Base-by-base conservation (phyloP, 2,888 invertebrate species). In the Cheilosia pagana region DNA sequence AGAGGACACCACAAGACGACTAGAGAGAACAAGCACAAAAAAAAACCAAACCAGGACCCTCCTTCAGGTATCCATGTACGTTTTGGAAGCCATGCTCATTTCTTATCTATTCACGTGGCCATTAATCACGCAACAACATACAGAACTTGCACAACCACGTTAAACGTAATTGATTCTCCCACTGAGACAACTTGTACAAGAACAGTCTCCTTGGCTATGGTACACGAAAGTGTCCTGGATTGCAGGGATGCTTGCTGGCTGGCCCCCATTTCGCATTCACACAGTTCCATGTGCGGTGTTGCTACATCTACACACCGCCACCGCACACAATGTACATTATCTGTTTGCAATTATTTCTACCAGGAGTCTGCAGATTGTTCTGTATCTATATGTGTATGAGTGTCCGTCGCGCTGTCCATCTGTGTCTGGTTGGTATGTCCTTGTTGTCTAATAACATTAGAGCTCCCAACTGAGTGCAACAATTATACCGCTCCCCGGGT, bases 371-470 rank as follows among this genome's bases (percentile, higher is more conserved):
- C 50, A 28, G 53, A 35, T 35, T 12, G 35, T 35, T 35, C 25
- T 57, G 62, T 8, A 28, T n/a, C 25, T 16, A 23, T 43, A 48
- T 65, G 28, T 62, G 31, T 71, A 55, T 70, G 52, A 48, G 50
- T 60, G 67, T 65, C 31, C 55, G 62, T 76, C 57, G 31, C 50
- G 31, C 50, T 76, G 57, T 70, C 67, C 41, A 25, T 43, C 68
- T 65, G 57, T 62, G 62, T 53, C 55, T 70, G 62, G 50, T 39
- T 45, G 60, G 65, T 60, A 53, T 76, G 75, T 85, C 81, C 76
- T 81, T 81, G 71, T 81, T 81, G 75, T 85, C 81, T 85, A 85
- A 85, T 85, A 81, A 75, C 81, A 81, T 79, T 85, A 85, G 81
- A 81, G 71, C 71, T 85, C 25, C 71, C 81, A 55, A 67, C 81